Evolutionary conservation across 2,113 vertebrate genomes (phyloP).

Genomic region (Chaenocephalus aceratus): DNA sequence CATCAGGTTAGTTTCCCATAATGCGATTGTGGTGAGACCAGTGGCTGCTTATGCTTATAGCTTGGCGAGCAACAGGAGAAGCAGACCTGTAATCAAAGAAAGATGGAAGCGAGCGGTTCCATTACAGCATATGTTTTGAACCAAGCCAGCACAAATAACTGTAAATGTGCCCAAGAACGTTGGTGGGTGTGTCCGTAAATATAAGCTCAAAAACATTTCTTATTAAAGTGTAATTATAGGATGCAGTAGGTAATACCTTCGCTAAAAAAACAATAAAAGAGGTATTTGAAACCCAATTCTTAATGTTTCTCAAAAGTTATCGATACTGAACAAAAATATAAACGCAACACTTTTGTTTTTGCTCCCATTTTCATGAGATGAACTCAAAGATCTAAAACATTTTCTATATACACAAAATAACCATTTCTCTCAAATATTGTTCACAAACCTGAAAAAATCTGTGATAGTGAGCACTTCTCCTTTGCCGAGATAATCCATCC

Average conservation of each 20-base stretch:
- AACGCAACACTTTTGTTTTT: no score
- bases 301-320: slow-evolving; percentile 4
- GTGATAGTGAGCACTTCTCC: no score
- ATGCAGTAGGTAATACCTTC: background rate
- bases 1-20: slow-evolving; percentile 34
- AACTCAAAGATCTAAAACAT: no score
- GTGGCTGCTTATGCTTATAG: slow-evolving; percentile 42
- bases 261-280: background rate
- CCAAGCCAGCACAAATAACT: slow-evolving; percentile 9
- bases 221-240: background rate
- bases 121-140: slow-evolving; percentile 25
- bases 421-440: no score
- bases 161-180: slow-evolving; percentile 5
- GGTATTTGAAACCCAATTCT: background rate
- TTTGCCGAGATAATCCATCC: no score
- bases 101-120: slow-evolving; percentile 35
- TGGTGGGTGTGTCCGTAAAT: background rate
- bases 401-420: no score
- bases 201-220: background rate
- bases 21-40: slow-evolving; percentile 36
- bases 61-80: background rate
- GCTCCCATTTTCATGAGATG: no score
- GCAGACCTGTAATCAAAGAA: slow-evolving; percentile 50
- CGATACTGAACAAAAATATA: no score
- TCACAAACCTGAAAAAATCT: no score